Evolutionary conservation across 2,797 vertebrate genomes (phyloP), one percentile per base, ranked within the genome.

Genomic region (Amniataba percoides): DNA sequence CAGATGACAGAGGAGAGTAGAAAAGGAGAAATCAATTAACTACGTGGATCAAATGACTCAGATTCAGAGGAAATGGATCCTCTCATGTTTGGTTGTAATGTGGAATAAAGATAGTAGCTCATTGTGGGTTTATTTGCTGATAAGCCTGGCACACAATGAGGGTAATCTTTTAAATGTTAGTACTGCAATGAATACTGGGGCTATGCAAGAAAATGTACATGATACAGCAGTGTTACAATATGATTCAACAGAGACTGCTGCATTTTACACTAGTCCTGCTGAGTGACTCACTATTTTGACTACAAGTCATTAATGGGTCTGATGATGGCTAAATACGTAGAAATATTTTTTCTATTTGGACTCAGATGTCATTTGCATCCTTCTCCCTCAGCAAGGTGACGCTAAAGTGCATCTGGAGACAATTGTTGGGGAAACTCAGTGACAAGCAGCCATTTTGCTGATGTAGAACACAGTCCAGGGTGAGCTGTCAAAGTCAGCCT

Each of bases 371-470:
- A 27, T 19, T 63, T 6, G 4, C 21, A 34, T 67, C 25, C 21
- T 16, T 56, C 21, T 60, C 16, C 4, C 14, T 57, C 39, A 19
- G 48, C 52, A 68, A 76, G 65, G 45, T 70, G 78, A 82, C 11
- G 13, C 64, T 59, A 23, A 68, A 66, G 40, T 46, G 60, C 72
- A 62, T 23, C 48, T 64, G 36, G 16, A 39, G 53, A 2, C 23
- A 3, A 13, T 3, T 48, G 7, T 7, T 55, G 19, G 18, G 58
- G 40, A 64, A 51, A 67, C 51, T 78, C 23, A 25, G 16, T 3
- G 46, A 52, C 4, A 11, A 74, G 88, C 82, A 75, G 87, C 89
- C 87, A 91, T 92, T 88, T 92, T 89, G 87, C 87, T 91, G 89
- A 89, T 88, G 86, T 84, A 77, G 78, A 77, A 68, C 45, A n/a